Evolutionary conservation across 1,140 invertebrate species (phyloP), one percentile per base, ranked within the genome.

Genomic region (Hormaphis cornu): DNA sequence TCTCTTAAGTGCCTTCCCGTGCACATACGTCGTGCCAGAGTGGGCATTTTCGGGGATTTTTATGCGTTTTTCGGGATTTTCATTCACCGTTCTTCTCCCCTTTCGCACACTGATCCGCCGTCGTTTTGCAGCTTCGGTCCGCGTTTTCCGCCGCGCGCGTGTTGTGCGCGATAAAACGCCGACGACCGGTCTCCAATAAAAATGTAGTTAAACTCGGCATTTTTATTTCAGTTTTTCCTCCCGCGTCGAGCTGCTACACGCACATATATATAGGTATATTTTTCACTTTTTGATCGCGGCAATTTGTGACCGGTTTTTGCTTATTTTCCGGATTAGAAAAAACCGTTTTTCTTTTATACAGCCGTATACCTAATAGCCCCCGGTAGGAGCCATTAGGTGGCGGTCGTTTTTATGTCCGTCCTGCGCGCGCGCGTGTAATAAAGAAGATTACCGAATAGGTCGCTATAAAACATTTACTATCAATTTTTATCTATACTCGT

Each of bases 281-380:
- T 1, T 37, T 50, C 16, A 16, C 35, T 58, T 58, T 58, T 37
- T 44, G 42, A 66, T 48, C 28, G n/a, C n/a, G 42, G 61, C 50
- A 66, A 66, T 66, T 66, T 66, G 61, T 66, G 61, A 66, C 61
- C 42, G 61, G 44, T 66, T 66, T 63, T 66, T 66, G 61, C 61
- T 66, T 66, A 66, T 66, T 66, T 66, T 66, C 61, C 44, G 61
- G 61, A 66, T 66, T 66, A 66, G 40, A 66, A 48, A n/a, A 33
- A 48, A 30, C 28, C 26, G 40, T 66, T 66, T 61, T 33, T 30
- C 61, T 16, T 66, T 16, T 66, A 22, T 37, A 14, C 16, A 40
- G 1, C 28, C 46, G 30, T 0, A 1, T 16, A 53, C 10, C n/a
- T n/a, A n/a, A n/a, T n/a, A n/a, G n/a, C n/a, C n/a, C n/a, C n/a